Evolutionary conservation across 2,113 vertebrate genomes (phyloP), one percentile per base, ranked within the genome.

Genomic region (Brachirus orientalis): DNA sequence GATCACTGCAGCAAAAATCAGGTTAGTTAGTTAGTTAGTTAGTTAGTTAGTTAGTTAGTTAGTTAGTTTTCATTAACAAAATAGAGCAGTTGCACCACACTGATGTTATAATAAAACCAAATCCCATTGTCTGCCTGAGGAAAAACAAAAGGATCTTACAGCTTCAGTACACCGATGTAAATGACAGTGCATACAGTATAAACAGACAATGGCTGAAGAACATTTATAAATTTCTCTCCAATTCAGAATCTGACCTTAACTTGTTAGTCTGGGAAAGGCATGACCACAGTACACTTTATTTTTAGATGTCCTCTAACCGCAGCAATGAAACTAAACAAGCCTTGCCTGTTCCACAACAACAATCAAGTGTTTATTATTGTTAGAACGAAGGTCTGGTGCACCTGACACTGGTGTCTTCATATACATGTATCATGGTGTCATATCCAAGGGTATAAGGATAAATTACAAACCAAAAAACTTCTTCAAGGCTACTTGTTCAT

Each of bases 1-100:
- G 9, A 35, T 19, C n/a, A 19, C 16, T n/a, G 3, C 45, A 64
- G 12, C 14, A 28, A 28, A 28, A 28, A 28, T 4, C 28, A 28
- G 28, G 28, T 28, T 28, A 28, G 28, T 28, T 28, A 6, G 5
- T n/a, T n/a, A n/a, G n/a, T n/a, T n/a, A n/a, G n/a, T n/a, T n/a
- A n/a, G n/a, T n/a, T n/a, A n/a, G n/a, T n/a, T n/a, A n/a, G n/a
- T n/a, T n/a, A n/a, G n/a, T n/a, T n/a, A n/a, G n/a, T n/a, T n/a
- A n/a, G n/a, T n/a, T n/a, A n/a, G 63, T 65, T 57, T 46, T 65
- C 0, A 8, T 52, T 41, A 43, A 36, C 7, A 43, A 46, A 57
- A 19, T 2, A 14, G 43, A 17, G 13, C 4, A 12, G 44, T 61
- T 51, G 44, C 6, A 12, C 8, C 28, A 10, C 8, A 17, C 50